Evolutionary conservation across 2,888 invertebrate species (phyloP).

Genomic region (Drosophila mulleri): DNA sequence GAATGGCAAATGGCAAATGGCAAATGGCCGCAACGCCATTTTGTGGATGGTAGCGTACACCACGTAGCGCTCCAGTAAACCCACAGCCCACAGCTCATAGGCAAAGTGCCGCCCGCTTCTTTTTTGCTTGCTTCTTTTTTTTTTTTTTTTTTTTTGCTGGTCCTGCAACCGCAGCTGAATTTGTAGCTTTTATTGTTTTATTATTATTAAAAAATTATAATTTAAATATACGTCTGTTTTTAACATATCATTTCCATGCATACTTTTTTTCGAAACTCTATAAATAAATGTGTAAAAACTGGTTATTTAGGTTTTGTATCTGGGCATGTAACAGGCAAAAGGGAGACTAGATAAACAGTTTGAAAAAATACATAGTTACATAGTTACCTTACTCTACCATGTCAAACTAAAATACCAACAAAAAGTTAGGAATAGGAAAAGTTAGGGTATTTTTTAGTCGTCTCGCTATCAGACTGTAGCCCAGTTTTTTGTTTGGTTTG

Average conservation of each 20-base stretch:
- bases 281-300: not conserved
- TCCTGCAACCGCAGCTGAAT: constrained; percentile 35
- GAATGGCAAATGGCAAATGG: constrained; percentile 77
- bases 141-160: constrained; percentile 4
- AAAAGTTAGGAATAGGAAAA: too few species aligned
- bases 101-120: not conserved
- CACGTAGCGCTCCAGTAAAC: constrained; percentile 30
- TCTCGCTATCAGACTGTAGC: not conserved
- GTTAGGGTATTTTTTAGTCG: constrained; percentile 1
- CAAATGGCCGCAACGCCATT: constrained; percentile 74
- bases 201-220: constrained; percentile 75
- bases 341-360: not conserved
- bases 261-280: not conserved
- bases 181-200: constrained; percentile 52
- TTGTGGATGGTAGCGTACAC: constrained; percentile 28
- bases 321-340: not conserved
- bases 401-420: too few species aligned
- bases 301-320: not conserved
- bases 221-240: constrained; percentile 62
- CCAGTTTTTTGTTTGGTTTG: constrained; percentile 8
- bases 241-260: constrained; percentile 37
- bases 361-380: not conserved
- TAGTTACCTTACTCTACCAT: too few species aligned
- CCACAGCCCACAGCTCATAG: not conserved
- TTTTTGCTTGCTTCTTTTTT: not conserved